Conservation (phyloP, 2,797 vertebrate genomes). For the Melanotaenia trifasciata region DNA sequence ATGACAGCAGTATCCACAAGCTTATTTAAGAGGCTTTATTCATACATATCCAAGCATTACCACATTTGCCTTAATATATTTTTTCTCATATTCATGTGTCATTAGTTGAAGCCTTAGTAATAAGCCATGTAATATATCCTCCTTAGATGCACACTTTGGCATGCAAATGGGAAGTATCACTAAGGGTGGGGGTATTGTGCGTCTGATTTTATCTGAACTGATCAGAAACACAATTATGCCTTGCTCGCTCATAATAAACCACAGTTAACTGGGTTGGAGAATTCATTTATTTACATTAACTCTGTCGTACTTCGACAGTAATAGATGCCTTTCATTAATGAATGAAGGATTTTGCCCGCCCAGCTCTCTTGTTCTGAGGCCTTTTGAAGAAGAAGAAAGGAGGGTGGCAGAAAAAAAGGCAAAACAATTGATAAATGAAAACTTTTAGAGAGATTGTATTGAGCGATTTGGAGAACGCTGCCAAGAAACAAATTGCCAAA, state of each 20-base stretch:
- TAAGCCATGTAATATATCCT: slow-evolving; percentile 69
- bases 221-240: slow-evolving; percentile 84
- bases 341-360: slow-evolving; percentile 68
- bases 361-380: slow-evolving; percentile 52
- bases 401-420: background rate
- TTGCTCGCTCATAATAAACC: slow-evolving; percentile 83
- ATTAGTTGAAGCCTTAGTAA: slow-evolving; percentile 73
- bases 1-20: slow-evolving; percentile 3
- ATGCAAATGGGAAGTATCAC: slow-evolving; percentile 69
- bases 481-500: slow-evolving; percentile 66
- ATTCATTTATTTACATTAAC: slow-evolving; percentile 87
- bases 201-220: slow-evolving; percentile 78
- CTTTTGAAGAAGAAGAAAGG: slow-evolving; percentile 13
- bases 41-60: slow-evolving; percentile 54
- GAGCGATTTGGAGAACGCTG: slow-evolving; percentile 59
- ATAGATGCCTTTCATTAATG: slow-evolving; percentile 84
- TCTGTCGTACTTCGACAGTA: slow-evolving; percentile 74
- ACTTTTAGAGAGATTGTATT: slow-evolving; percentile 79
- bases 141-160: slow-evolving; percentile 51
- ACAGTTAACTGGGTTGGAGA: slow-evolving; percentile 81
- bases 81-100: slow-evolving; percentile 69
- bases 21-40: slow-evolving; percentile 51
- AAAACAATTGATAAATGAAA: slow-evolving; percentile 78
- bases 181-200: slow-evolving; percentile 52
- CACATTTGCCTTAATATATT: slow-evolving; percentile 63